Conservation (phyloP, 2,888 invertebrate species). For the Apomyelois bistriatella region DNA sequence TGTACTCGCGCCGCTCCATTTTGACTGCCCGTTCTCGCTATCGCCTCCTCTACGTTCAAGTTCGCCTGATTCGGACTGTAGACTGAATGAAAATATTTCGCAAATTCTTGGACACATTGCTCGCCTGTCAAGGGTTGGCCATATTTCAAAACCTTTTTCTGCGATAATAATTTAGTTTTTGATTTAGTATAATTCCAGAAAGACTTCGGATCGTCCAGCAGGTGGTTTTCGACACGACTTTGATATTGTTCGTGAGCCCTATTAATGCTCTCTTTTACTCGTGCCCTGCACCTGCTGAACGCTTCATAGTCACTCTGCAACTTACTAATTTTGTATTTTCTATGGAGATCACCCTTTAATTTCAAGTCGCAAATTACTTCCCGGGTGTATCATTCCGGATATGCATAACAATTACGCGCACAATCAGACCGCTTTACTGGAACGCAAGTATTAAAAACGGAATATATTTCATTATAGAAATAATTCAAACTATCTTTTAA, state of each 20-base stretch:
- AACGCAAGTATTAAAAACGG: neutral
- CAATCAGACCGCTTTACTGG: neutral
- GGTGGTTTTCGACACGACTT: constrained; percentile 8
- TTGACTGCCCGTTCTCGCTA: neutral
- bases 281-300: constrained; percentile 6
- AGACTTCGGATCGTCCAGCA: constrained; percentile 8
- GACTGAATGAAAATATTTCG: neutral
- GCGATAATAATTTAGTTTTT: neutral
- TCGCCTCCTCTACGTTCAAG: neutral
- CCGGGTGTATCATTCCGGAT: constrained; percentile 7
- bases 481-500: neutral
- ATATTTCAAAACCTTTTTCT: neutral
- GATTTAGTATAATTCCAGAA: constrained; percentile 12
- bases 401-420: neutral
- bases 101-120: neutral
- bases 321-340: neutral
- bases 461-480: constrained; percentile 3
- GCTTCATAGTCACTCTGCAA: neutral
- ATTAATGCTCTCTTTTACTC: constrained; percentile 12
- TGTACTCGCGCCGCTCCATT: neutral
- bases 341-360: constrained; percentile 5
- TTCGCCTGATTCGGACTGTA: neutral
- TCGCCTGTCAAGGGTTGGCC: neutral
- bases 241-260: neutral
- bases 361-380: constrained; percentile 8